Evolutionary conservation across 1,140 invertebrate species (phyloP), one percentile per base, ranked within the genome.

Genomic region (Homalodisca vitripennis): DNA sequence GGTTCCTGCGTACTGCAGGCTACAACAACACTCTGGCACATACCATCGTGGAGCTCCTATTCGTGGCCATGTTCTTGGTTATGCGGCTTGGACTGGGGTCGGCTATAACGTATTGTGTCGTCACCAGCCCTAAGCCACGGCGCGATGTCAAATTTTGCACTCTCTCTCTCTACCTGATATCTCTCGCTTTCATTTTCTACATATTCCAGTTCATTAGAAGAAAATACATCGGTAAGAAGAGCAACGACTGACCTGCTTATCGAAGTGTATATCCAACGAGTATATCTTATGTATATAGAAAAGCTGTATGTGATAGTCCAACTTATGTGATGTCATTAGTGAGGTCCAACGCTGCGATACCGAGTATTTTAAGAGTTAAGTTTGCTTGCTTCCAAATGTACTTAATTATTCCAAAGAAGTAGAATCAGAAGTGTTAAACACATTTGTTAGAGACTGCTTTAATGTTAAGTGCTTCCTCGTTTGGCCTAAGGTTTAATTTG

Each of bases 1-100:
- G 84, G 85, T 79, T 80, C 68, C 53, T 81, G 22, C 69, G 80
- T 30, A 73, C 73, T 2, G 72, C 74, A 41, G 79, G 80, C 20
- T 78, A 77, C 55, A 75, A 75, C 55, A 53, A 73, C 22, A 72
- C 73, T 3, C 53, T 53, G 10, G 22, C 73, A 2, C 70, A 72
- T 55, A 70, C 65, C 34, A 12, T 69, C 1, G 71, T 72, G 6
- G 73, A 74, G 57, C 17, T 63, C n/a, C 12, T 32, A 3, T 71
- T 67, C 53, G 41, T 72, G 14, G 0, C 66, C 14, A 20, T 70
- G 29, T 74, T 74, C 57, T 20, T 74, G 14, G 22, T 65, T 2
- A 46, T 72, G 55, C 34, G 73, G 17, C 48, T 74, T 6, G 66
- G 55, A 2, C 67, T 69, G 63, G 73, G 73, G 3, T 67, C 71